phyloP scores from a whole-genome alignment of 2,113 vertebrate species.

The Rhegmatorhina hoffmannsi region DNA sequence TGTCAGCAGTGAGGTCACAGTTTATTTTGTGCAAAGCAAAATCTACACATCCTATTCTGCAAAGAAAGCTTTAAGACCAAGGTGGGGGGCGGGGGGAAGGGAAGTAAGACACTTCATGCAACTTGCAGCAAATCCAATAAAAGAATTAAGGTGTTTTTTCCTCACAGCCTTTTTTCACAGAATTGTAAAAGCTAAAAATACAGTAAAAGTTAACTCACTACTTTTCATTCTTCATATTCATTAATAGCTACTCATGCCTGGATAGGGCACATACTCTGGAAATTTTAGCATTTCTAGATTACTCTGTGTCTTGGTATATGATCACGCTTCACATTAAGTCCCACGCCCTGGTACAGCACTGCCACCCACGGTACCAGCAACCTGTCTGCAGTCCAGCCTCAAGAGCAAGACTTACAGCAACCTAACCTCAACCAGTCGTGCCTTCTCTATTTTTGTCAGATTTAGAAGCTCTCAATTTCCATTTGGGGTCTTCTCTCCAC shows the following conservation, averaged over 20 bases:
- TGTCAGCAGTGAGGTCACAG: neutral
- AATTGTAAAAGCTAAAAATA: neutral
- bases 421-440: neutral
- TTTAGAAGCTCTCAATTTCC: neutral
- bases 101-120: neutral
- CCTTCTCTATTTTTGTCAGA: neutral
- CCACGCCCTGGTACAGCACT: neutral
- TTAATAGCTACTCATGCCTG: neutral
- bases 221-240: neutral
- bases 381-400: neutral
- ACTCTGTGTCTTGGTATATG: neutral
- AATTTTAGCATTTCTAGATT: neutral
- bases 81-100: too few relatives aligned
- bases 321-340: neutral
- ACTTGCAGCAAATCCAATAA: neutral
- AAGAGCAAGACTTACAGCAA: neutral
- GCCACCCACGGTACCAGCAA: neutral
- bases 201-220: neutral
- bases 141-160: neutral
- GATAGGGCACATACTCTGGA: neutral
- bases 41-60: neutral
- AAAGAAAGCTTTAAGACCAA: neutral
- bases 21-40: neutral
- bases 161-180: neutral
- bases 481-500: neutral